A percentile compares a stretch with the other conserved stretches of the same genome.
These are phyloP conservation scores for Gracilinanus agilis DNA, from an alignment of 2,113 vertebrate genomes.

Conservation along the genomic window DNA sequence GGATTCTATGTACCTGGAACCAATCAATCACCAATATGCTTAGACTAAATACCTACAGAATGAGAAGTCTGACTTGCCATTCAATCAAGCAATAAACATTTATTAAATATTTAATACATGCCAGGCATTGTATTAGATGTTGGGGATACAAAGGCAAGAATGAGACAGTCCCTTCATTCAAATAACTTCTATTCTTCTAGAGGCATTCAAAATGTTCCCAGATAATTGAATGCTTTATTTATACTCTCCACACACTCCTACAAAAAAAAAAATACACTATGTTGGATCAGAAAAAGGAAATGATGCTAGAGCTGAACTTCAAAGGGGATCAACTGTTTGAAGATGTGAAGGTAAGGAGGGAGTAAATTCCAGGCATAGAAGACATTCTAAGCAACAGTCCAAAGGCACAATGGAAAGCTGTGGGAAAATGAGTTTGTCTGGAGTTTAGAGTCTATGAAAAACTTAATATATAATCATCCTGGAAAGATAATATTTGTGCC, in stretches of 20 bases:
- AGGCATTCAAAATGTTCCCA: not conserved
- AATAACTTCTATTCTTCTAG: not conserved
- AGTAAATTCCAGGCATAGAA: not conserved
- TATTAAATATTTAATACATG: not conserved
- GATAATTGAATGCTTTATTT: not conserved
- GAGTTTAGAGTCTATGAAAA: not conserved
- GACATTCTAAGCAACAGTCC: not conserved
- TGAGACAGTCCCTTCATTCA: not conserved
- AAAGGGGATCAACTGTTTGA: not conserved
- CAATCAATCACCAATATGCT: constrained; percentile 58
- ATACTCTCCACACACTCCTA: not conserved
- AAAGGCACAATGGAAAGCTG: not conserved
- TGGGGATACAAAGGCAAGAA: not conserved
- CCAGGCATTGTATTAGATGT: not conserved
- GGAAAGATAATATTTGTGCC: not conserved
- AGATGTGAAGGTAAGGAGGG: not conserved
- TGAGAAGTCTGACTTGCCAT: constrained; percentile 8
- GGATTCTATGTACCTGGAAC: constrained; percentile 30
- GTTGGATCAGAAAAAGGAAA: not conserved
- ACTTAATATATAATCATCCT: not conserved
- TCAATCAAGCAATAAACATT: not conserved
- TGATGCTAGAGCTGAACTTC: not conserved
- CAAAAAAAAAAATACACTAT: not conserved
- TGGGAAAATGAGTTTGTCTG: not conserved
- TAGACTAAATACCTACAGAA: constrained; percentile 33